Percentiles rank a stretch among this genome's conserved stretches.
Conservation (phyloP, 1,140 invertebrate species). For the Sitophilus oryzae region DNA sequence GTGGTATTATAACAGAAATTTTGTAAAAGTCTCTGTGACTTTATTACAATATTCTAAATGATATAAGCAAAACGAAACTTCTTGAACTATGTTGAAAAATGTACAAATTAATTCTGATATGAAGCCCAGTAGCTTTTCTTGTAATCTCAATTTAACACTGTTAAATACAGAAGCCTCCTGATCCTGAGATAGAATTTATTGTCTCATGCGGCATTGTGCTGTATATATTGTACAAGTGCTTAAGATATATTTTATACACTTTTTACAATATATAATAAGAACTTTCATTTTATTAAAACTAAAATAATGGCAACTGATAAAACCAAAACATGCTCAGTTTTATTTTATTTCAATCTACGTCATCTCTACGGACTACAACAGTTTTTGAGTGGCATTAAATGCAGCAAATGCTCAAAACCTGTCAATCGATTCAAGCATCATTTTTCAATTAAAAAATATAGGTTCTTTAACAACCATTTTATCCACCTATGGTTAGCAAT, state of each 20-base stretch:
- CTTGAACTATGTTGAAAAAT: background rate
- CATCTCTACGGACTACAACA: conserved; percentile 35
- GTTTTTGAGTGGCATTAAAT: conserved; percentile 33
- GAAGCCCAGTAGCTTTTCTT: conserved; percentile 15
- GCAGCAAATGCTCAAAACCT: conserved; percentile 32
- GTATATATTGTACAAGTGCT: conserved; percentile 23
- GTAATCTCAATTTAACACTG: conserved; percentile 1
- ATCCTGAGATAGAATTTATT: too few relatives aligned
- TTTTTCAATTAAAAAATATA: conserved; percentile 8
- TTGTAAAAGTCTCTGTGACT: conserved; percentile 43
- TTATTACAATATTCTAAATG: conserved; percentile 36
- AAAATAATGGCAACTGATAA: too few relatives aligned
- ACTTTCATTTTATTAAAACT: conserved; percentile 30
- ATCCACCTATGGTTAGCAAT: conserved; percentile 42
- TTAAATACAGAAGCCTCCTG: too few relatives aligned
- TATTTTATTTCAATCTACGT: conserved; percentile 25
- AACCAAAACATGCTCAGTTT: conserved; percentile 34
- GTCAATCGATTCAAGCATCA: conserved; percentile 32
- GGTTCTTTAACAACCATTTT: conserved; percentile 28
- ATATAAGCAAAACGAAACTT: background rate
- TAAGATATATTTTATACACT: conserved; percentile 16
- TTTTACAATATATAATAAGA: conserved; percentile 26
- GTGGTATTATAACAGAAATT: background rate
- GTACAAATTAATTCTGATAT: conserved; percentile 6
- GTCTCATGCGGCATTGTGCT: conserved; percentile 15